Percentiles rank a stretch among this genome's conserved stretches.
These are phyloP conservation scores for Tuta absoluta DNA, from an alignment of 2,888 invertebrate genomes.

Conservation along the genomic window DNA sequence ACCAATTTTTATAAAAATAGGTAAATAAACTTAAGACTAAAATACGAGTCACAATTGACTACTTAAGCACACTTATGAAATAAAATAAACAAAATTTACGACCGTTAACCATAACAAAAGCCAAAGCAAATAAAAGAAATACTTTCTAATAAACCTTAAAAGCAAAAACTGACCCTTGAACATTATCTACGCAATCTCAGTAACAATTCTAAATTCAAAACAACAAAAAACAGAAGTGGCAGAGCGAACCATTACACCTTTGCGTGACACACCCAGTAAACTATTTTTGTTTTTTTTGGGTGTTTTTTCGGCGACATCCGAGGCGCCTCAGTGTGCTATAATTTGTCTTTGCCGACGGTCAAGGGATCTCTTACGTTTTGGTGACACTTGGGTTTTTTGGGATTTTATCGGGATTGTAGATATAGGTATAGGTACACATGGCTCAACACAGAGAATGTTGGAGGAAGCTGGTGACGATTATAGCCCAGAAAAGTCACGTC, in stretches of 20 bases:
- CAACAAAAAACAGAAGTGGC: constrained; percentile 29
- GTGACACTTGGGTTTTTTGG: constrained; percentile 43
- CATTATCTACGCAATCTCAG: constrained; percentile 2
- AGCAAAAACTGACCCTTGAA: background rate
- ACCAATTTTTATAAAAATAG: too few relatives aligned
- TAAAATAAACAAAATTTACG: background rate
- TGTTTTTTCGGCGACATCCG: constrained; percentile 50
- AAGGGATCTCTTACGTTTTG: constrained; percentile 47
- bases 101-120: background rate
- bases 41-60: background rate
- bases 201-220: background rate
- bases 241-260: constrained; percentile 50
- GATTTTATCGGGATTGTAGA: background rate
- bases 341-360: constrained; percentile 62
- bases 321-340: constrained; percentile 61
- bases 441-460: too few relatives aligned
- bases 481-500: too few relatives aligned
- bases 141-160: background rate
- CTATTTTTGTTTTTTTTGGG: constrained; percentile 45
- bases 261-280: constrained; percentile 65
- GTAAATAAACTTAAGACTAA: too few relatives aligned
- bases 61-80: background rate
- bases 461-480: too few relatives aligned
- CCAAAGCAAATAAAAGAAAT: background rate
- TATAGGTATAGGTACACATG: too few relatives aligned